Base-by-base conservation (phyloP, 2,888 invertebrate species). In the Macrostomum cliftonense region DNA sequence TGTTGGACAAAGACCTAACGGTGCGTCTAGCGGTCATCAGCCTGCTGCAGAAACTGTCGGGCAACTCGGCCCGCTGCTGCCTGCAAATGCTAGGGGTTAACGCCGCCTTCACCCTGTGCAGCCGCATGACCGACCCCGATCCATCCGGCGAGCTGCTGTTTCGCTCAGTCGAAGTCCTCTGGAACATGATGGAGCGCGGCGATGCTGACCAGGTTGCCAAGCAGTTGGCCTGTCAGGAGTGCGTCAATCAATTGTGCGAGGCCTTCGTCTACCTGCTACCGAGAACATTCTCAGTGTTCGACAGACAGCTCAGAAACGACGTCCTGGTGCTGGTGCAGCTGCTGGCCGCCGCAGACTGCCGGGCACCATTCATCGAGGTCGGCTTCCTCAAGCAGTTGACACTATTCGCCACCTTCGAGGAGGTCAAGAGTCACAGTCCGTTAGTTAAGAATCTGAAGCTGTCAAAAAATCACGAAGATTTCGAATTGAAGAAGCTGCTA, bases 401-500 rank as follows among this genome's bases (percentile, higher is more conserved):
- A 17, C 52, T 68, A 14, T 65, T 70, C 55, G 64, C 64, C 28
- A 68, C 69, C 16, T 67, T 66, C 51, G 67, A 67, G 55, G 70
- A 70, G 64, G 69, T 69, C 39, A 68, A 67, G 54, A 65, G 64
- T 45, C 66, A 68, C 58, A 62, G 63, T 58, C 61, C 59, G 1
- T 53, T 69, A 21, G 66, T 68, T 28, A 64, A 63, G 47, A 66
- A 67, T 52, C 49, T 69, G 40, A 67, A 67, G 52, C 52, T 69
- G 46, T 53, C 56, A 52, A 58, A 58, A 42, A 65, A 60, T 52
- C 64, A 64, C 52, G 69, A 70, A 56, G 70, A 70, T 55, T 70
- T 70, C 61, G 69, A 70, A 53, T 54, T 70, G 53, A 67, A 67
- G 60, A 68, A 68, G 52, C 57, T 68, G 28, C 58, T 70, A 19